Evolutionary conservation across 2,113 vertebrate species (phyloP), one percentile per base, ranked within the genome.

Genomic region (Rhynchomys soricoides): DNA sequence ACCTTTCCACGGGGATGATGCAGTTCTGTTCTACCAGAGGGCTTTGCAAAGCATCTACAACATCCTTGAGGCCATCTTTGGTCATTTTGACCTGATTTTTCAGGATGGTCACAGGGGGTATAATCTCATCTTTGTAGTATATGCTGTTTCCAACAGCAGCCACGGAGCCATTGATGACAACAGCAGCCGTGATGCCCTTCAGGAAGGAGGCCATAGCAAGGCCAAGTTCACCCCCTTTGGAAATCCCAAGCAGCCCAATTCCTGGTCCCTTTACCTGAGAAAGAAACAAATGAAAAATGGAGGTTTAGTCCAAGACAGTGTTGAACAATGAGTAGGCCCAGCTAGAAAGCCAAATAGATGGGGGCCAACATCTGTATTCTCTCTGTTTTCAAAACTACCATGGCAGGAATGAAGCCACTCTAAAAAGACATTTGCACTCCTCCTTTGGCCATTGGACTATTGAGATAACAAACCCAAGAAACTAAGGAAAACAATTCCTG

Each of bases 181-280:
- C 98, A 0, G 99, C 98, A 0, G 99, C 99, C 0, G 97, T 95
- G 96, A 99, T 98, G 86, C 98, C 98, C 87, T 99, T 98, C 66
- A 99, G 98, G 92, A 99, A 99, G 1, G 99, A 99, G 4, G 99
- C 98, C 98, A 99, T 99, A 0, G 99, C 98, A 92, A 99, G 0
- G 1, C 99, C 99, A 34, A 99, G 93, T 11, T 99, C 98, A 1
- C 98, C 99, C 8, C 99, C 99, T 94, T 99, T 99, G 0, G 99
- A 99, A 91, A 98, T 97, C 9, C 99, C 99, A 93, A 99, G 97
- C 88, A 99, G 89, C 17, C 99, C 99, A 37, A 99, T 97, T 62
- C 99, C 99, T 0, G 98, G 98, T 73, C 98, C 98, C 96, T 98
- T 98, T 70, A 99, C 98, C 99, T 99, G 93, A 66, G 29, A 59